A percentile compares a stretch with the other conserved stretches of the same genome.
These are phyloP conservation scores for Carposina sasakii DNA, from an alignment of 1,140 invertebrate genomes.

Conservation along the genomic window DNA sequence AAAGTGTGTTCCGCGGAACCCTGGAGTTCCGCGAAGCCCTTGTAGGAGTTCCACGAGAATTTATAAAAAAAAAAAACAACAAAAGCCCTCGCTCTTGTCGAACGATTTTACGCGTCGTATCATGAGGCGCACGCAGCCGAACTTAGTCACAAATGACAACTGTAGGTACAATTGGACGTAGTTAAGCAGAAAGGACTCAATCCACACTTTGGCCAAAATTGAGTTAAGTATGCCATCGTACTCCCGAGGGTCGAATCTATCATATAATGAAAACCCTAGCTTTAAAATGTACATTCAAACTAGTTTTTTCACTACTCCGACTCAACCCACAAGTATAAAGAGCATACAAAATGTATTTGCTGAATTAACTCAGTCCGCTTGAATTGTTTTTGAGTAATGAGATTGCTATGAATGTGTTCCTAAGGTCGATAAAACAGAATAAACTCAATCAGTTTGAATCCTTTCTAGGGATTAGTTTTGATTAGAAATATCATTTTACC, in stretches of 20 bases:
- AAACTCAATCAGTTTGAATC: conserved; percentile 16
- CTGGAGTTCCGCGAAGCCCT: no score
- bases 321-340: no score
- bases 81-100: no score
- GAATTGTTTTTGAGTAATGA: conserved; percentile 14
- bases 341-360: conserved; percentile 13
- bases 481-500: conserved; percentile 15
- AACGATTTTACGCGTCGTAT: no score
- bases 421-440: conserved; percentile 17
- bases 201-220: conserved; percentile 14
- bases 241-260: conserved; percentile 13
- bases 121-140: no score
- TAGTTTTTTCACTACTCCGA: conserved; percentile 11
- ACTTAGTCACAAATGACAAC: no score
- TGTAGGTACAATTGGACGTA: no score
- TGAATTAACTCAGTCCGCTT: conserved; percentile 8
- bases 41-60: no score
- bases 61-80: no score
- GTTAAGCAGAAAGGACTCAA: conserved; percentile 13
- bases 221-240: conserved; percentile 14
- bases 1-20: no score
- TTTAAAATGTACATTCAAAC: conserved; percentile 11
- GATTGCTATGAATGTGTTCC: conserved; percentile 12
- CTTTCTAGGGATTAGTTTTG: conserved; percentile 17
- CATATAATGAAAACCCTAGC: conserved; percentile 41